These are phyloP conservation scores for Cynodonichthys magdalenae DNA, from an alignment of 2,797 vertebrate species.

Conservation along the genomic window DNA sequence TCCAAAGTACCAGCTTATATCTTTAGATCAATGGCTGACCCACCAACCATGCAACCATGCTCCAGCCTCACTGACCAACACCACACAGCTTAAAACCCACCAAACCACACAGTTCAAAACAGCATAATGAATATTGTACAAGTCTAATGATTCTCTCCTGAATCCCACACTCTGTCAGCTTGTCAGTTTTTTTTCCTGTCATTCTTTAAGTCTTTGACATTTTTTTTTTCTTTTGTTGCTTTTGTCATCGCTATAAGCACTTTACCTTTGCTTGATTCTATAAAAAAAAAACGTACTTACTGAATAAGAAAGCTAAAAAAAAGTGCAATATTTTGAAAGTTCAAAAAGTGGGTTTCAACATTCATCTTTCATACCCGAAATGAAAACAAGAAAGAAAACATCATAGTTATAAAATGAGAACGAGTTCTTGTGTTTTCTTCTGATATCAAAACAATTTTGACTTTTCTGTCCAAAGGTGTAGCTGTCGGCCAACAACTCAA, in stretches of 20 bases:
- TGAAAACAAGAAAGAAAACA: too few relatives aligned
- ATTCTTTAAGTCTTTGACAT: constrained; percentile 42
- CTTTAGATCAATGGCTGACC: constrained; percentile 78
- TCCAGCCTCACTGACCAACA: constrained; percentile 54
- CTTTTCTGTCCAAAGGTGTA: too few relatives aligned
- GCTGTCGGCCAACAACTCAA: too few relatives aligned
- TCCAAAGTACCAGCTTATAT: constrained; percentile 76
- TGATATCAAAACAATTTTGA: too few relatives aligned
- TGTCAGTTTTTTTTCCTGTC: constrained; percentile 28
- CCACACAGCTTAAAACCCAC: constrained; percentile 54
- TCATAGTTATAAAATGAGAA: too few relatives aligned
- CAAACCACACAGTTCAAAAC: constrained; percentile 61
- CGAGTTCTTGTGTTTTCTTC: too few relatives aligned
- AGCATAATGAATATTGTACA: constrained; percentile 58
- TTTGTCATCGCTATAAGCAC: constrained; percentile 35
- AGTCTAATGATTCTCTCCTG: constrained; percentile 61
- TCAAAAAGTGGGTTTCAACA: too few relatives aligned
- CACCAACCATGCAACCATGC: constrained; percentile 55
- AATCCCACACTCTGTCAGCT: constrained; percentile 46
- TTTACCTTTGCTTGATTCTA: constrained; percentile 16
- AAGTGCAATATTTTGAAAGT: neutral
- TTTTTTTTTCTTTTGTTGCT: constrained; percentile 5
- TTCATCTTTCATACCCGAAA: too few relatives aligned
- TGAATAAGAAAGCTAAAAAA: neutral
- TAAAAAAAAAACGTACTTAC: constrained; percentile 14